Evolutionary conservation across 92 coral and sea anemone species (phyloP).

Genomic region (Pocillopora meandrina): DNA sequence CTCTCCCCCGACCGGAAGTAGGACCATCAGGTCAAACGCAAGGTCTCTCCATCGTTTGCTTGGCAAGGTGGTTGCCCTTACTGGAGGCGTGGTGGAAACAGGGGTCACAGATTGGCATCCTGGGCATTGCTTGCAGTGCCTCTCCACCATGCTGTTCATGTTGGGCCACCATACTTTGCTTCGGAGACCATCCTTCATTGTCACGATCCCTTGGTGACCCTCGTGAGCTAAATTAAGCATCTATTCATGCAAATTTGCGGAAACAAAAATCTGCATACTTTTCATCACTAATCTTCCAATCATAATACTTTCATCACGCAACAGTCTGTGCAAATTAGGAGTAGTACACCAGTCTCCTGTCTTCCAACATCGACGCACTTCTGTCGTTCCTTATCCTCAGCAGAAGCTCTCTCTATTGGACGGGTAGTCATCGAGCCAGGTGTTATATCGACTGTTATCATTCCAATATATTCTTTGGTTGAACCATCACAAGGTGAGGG

Average conservation of each 20-base stretch:
- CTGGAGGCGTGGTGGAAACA: constrained; percentile 39
- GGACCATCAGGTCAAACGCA: constrained; percentile 29
- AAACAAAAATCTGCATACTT: constrained; percentile 20
- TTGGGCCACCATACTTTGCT: constrained; percentile 49
- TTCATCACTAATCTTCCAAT: constrained; percentile 46
- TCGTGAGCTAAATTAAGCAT: too few species aligned
- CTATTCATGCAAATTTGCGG: too few species aligned
- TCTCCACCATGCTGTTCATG: constrained; percentile 20
- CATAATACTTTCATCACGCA: constrained; percentile 11
- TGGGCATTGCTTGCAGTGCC: constrained; percentile 25
- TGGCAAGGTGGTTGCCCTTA: constrained; percentile 42
- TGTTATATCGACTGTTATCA: constrained; percentile 41
- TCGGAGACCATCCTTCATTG: constrained; percentile 28
- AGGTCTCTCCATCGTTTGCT: constrained; percentile 44
- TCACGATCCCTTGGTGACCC: constrained; percentile 39
- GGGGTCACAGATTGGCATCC: constrained; percentile 46
- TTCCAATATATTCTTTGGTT: constrained; percentile 30
- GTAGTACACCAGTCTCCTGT: constrained; percentile 28
- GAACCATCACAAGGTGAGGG: constrained; percentile 15
- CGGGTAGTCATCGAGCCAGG: constrained; percentile 45
- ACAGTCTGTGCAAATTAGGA: constrained; percentile 16
- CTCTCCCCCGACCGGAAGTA: too few species aligned
- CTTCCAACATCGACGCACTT: constrained; percentile 28
- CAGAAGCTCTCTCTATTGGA: constrained; percentile 50
- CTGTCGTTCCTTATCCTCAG: constrained; percentile 35